Base-by-base conservation (phyloP, 2,888 invertebrate species). In the Oscheius sp. region DNA sequence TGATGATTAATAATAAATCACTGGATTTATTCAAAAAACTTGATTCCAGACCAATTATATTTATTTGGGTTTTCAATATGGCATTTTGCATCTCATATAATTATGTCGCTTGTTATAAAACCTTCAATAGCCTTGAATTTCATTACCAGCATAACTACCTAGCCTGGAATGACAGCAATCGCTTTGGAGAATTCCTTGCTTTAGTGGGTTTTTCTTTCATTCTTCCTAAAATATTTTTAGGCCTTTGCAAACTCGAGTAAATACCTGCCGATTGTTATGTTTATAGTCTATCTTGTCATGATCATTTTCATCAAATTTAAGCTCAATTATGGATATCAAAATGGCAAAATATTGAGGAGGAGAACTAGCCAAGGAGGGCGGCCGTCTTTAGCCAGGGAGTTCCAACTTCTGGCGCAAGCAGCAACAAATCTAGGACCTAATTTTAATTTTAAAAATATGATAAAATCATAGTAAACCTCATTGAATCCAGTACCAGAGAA, bases 371-470 rank as follows among this genome's bases (percentile, higher is more conserved):
- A 6, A 6, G 37, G 6, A 10, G 37, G 37, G 6, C n/a, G 42
- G 12, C 42, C 15, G 3, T 3, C 42, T 12, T 3, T 3, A 4
- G 12, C 4, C 42, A 31, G 12, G 20, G 55, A 55, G 17, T 55
- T 55, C 34, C 55, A 55, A 37, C 55, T 55, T 34, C 12, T 55
- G 20, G 37, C 37, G 8, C 55, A 55, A 23, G 55, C n/a, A n/a
- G n/a, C n/a, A n/a, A 17, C 17, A 3, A 6, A 2, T 37, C 37
- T 27, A 61, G 20, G 3, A 45, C 17, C 45, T 39, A 23, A n/a
- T 25, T 31, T 4, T n/a, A 25, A 27, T 20, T n/a, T n/a, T n/a
- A n/a, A n/a, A 37, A 29, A 12, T 15, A 4, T 8, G 15, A 12
- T n/a, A 4, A 29, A 12, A 25, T n/a, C 4, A 29, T 34, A n/a